Evolutionary conservation across 2,113 vertebrate genomes (phyloP).

Genomic region (Alaudala cheleensis): DNA sequence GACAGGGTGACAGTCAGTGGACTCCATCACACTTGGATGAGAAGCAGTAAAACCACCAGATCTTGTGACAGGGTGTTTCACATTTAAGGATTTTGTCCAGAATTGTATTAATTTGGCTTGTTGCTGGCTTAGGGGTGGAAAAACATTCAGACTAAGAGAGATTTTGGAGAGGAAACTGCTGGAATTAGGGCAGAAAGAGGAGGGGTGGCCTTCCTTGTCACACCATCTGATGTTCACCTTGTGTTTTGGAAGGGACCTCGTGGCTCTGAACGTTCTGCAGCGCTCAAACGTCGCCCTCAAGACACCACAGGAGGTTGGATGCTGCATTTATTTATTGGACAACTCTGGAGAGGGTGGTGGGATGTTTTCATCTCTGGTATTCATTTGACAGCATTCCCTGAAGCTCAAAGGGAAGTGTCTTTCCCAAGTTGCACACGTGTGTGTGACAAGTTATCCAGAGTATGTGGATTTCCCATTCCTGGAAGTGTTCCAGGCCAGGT

Average conservation of each 20-base stretch:
- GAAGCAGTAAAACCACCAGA: background rate
- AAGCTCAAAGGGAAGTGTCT: background rate
- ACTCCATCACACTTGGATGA: background rate
- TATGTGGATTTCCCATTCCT: background rate
- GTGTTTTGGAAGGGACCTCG: conserved; percentile 66
- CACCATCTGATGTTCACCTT: background rate
- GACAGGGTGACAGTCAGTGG: background rate
- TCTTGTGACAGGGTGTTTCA: background rate
- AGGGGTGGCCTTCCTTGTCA: background rate
- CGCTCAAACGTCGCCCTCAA: conserved; percentile 69
- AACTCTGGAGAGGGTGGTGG: background rate
- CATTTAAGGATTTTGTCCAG: background rate
- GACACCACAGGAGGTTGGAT: conserved; percentile 72
- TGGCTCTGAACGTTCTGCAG: conserved; percentile 51
- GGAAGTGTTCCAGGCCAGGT: background rate
- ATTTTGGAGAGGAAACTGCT: background rate
- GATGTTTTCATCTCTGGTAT: background rate
- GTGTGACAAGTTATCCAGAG: background rate
- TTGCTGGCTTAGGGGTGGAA: background rate
- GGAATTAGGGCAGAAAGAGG: background rate
- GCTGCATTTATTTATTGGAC: background rate
- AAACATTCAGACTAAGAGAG: background rate
- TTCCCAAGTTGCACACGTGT: accelerated
- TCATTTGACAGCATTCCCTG: background rate
- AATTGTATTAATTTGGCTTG: background rate